Evolutionary conservation across 1,140 invertebrate genomes (phyloP), one percentile per base, ranked within the genome.

Genomic region (Chlorops oryzae): DNA sequence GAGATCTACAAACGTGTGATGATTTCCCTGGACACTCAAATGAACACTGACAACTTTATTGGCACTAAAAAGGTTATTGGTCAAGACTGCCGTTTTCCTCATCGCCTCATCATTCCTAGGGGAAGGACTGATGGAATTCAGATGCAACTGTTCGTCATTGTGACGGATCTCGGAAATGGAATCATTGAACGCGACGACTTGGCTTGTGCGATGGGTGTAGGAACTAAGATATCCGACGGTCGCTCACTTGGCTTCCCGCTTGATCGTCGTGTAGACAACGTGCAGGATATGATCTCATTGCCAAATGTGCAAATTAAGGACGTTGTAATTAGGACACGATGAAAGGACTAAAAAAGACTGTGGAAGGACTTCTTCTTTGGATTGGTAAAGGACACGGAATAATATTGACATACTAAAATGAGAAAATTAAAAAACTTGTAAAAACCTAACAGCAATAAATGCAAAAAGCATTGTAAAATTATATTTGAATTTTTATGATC

Each of bases 101-200:
- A 59, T 42, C 63, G 80, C 41, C 61, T 82, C 2, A 48, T 76
- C 0, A 49, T 83, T 15, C 80, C 80, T 4, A 78, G 68, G 20
- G 80, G 81, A 35, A 74, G 60, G 22, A 52, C 61, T 9, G 66
- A 73, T 12, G 79, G 79, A 43, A 72, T 78, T 62, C 59, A 70
- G 9, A 75, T 75, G 53, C 70, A 74, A 41, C 35, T 81, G 0
- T 74, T 75, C 51, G 69, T 77, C 9, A 56, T 72, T 7, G 61
- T 80, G 1, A 74, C 69, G 12, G 50, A 65, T n/a, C 21, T 50
- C 27, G 40, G 39, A 3, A 6, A 17, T 20, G 23, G n/a, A n/a
- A n/a, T n/a, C n/a, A n/a, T n/a, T n/a, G n/a, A n/a, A n/a, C n/a
- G 15, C 3, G 13, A 5, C 10, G 20, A 46, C n/a, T 15, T n/a